phyloP scores from a whole-genome alignment of 1,140 invertebrate species.

The Lutraria rhynchaena region DNA sequence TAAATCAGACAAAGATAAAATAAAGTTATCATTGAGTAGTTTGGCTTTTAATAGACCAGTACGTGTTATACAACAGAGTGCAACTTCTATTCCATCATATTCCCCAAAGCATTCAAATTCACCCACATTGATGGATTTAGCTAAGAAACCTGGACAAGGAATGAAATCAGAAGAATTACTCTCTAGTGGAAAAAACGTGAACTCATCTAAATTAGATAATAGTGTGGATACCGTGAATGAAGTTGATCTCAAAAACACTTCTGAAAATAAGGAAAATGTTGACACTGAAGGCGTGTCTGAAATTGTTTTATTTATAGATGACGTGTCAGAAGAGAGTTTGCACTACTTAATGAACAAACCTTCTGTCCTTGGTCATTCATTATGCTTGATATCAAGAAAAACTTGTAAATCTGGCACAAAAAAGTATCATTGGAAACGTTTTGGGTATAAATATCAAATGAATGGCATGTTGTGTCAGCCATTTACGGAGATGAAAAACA shows the following conservation, averaged over 20 bases:
- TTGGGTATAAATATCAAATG: conserved; percentile 66
- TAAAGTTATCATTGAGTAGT: conserved; percentile 47
- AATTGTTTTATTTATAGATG: neutral
- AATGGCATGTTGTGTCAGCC: conserved; percentile 28
- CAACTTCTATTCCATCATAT: too few species aligned
- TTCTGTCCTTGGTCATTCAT: conserved; percentile 34
- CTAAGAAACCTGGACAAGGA: too few species aligned
- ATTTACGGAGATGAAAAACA: conserved; percentile 29
- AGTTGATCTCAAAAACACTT: too few species aligned
- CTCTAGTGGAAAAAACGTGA: too few species aligned
- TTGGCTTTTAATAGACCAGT: neutral
- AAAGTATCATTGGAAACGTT: conserved; percentile 57
- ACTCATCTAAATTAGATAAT: too few species aligned
- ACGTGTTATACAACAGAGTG: too few species aligned
- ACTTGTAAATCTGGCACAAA: neutral
- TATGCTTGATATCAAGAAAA: conserved; percentile 8
- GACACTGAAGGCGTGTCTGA: neutral
- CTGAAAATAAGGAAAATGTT: too few species aligned
- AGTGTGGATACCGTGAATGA: too few species aligned
- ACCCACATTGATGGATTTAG: too few species aligned
- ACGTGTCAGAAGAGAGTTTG: neutral
- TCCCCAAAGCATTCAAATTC: too few species aligned
- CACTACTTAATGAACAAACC: conserved; percentile 16
- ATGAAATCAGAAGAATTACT: too few species aligned
- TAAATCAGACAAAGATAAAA: conserved; percentile 38